These are phyloP conservation scores for Neoitamus cyanurus DNA, from an alignment of 2,888 invertebrate genomes.

Conservation along the genomic window DNA sequence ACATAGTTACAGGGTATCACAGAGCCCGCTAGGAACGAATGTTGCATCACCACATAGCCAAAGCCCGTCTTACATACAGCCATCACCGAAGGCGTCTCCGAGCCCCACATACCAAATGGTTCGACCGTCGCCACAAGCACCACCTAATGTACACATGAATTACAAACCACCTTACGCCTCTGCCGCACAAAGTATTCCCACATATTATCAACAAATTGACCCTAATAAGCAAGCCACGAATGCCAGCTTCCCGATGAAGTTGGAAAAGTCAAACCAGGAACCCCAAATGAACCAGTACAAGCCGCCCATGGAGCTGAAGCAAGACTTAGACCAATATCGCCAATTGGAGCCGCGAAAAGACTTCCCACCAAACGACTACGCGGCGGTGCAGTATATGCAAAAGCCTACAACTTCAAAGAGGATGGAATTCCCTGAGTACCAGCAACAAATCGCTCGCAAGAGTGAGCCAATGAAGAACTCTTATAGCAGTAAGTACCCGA, in stretches of 20 bases:
- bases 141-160: neutral
- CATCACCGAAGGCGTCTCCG: slow-evolving; percentile 52
- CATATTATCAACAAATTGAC: neutral
- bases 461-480: neutral
- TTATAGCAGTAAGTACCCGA: neutral
- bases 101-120: slow-evolving; percentile 49
- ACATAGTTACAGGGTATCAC: slow-evolving; percentile 9
- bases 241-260: neutral
- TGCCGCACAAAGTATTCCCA: neutral
- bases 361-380: neutral
- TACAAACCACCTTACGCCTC: slow-evolving; percentile 32
- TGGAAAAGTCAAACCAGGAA: neutral
- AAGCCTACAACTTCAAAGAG: neutral
- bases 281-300: neutral
- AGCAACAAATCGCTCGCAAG: neutral
- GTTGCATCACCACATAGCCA: slow-evolving; percentile 50
- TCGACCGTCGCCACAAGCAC: slow-evolving; percentile 41
- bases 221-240: neutral
- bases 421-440: slow-evolving; percentile 1
- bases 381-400: neutral
- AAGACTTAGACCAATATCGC: neutral
- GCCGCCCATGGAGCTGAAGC: neutral
- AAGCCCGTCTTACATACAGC: slow-evolving; percentile 49
- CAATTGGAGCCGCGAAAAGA: neutral
- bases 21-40: slow-evolving; percentile 29